phyloP scores from a whole-genome alignment of 2,888 invertebrate genomes.

The Patella caerulea region DNA sequence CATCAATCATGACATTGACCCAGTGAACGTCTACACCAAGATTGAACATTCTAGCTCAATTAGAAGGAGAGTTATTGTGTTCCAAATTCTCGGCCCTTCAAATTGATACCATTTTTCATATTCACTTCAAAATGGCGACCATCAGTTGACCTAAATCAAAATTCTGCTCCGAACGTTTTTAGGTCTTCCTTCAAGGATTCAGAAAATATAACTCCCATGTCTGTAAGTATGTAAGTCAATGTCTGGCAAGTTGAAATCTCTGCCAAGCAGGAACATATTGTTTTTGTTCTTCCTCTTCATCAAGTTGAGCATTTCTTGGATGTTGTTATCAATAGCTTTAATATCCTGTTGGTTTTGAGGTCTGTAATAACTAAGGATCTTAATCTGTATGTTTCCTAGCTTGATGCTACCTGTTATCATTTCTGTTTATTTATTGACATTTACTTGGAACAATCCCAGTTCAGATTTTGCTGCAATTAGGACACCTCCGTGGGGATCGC shows the following conservation, averaged over 20 bases:
- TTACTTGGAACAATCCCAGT: neutral
- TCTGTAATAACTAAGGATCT: neutral
- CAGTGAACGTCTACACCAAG: too few relatives aligned
- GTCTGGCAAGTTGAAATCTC: constrained; percentile 24
- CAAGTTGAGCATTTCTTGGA: neutral
- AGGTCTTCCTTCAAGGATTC: too few relatives aligned
- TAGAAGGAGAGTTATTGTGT: too few relatives aligned
- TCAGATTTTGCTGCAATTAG: constrained; percentile 12
- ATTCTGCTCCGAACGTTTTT: too few relatives aligned
- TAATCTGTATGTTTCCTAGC: neutral
- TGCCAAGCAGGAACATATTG: constrained; percentile 15
- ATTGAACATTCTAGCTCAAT: too few relatives aligned
- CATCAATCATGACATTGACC: too few relatives aligned
- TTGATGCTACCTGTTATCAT: neutral
- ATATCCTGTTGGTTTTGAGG: neutral
- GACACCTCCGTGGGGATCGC: neutral
- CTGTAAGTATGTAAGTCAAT: too few relatives aligned
- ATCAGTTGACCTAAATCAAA: too few relatives aligned
- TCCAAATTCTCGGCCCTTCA: too few relatives aligned
- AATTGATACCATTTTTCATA: too few relatives aligned
- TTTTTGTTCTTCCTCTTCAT: neutral
- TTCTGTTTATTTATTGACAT: neutral
- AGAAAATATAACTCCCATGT: too few relatives aligned
- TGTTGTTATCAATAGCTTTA: neutral
- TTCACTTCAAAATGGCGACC: too few relatives aligned